phyloP scores from a whole-genome alignment of 2,888 invertebrate genomes.

The Silvanus unidentatus region DNA sequence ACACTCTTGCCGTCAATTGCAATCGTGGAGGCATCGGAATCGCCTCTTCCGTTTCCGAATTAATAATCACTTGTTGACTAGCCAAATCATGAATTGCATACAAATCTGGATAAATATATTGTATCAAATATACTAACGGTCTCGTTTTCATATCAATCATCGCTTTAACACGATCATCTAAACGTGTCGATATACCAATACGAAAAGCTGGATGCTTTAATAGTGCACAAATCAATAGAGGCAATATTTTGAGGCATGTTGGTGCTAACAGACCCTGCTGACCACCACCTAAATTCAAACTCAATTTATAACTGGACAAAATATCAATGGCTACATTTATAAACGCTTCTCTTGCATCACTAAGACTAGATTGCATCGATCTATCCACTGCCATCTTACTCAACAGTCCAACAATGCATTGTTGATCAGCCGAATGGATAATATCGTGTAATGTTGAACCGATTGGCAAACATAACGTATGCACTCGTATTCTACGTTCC shows the following conservation, averaged over 20 bases:
- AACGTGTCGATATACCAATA: constrained; percentile 76
- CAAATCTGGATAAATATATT: constrained; percentile 84
- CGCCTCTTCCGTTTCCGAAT: constrained; percentile 34
- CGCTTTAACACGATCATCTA: constrained; percentile 89
- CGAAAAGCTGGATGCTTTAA: constrained; percentile 89
- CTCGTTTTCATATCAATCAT: constrained; percentile 91
- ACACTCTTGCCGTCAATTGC: constrained; percentile 76
- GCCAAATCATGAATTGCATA: constrained; percentile 77
- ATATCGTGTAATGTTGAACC: constrained; percentile 79
- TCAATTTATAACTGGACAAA: constrained; percentile 65
- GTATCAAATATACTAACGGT: constrained; percentile 75
- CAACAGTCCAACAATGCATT: constrained; percentile 85
- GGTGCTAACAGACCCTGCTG: constrained; percentile 68
- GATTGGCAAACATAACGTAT: constrained; percentile 92
- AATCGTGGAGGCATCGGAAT: constrained; percentile 68
- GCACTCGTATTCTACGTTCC: constrained; percentile 94
- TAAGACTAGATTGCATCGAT: constrained; percentile 74
- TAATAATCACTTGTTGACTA: constrained; percentile 35
- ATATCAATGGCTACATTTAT: constrained; percentile 93
- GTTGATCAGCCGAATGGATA: constrained; percentile 85
- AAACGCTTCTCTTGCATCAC: constrained; percentile 93
- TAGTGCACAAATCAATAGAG: constrained; percentile 82
- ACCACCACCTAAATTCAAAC: constrained; percentile 58
- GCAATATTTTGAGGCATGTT: constrained; percentile 71
- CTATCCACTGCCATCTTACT: constrained; percentile 98